Percentiles rank a stretch among this genome's conserved stretches.
Conservation (phyloP, 2,113 vertebrate genomes). For the Loxodonta africana region DNA sequence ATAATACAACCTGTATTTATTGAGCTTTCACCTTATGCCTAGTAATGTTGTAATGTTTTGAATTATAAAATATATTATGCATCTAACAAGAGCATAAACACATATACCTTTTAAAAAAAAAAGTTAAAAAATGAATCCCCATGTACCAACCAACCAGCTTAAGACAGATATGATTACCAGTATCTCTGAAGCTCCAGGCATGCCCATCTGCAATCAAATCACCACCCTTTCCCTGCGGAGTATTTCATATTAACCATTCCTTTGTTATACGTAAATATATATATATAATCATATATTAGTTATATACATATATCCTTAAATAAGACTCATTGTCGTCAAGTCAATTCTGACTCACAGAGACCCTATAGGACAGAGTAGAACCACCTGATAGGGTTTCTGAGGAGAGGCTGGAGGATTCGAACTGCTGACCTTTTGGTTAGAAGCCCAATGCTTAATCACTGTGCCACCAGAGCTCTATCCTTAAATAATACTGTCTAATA, state of each 20-base stretch:
- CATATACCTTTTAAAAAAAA: neutral
- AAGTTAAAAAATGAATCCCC: neutral
- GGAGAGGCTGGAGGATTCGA: too few species aligned
- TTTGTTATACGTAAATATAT: neutral
- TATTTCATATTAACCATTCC: neutral
- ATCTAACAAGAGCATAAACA: neutral
- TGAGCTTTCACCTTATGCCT: neutral
- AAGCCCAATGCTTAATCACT: too few species aligned
- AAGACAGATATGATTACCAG: neutral
- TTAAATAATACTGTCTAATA: neutral
- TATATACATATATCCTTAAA: too few species aligned
- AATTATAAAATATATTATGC: neutral
- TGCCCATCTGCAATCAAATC: neutral
- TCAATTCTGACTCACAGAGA: too few species aligned
- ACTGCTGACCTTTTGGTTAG: too few species aligned
- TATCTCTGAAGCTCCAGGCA: neutral
- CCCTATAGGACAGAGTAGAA: too few species aligned
- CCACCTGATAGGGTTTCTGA: too few species aligned
- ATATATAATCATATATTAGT: neutral
- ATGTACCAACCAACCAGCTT: neutral
- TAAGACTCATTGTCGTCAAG: too few species aligned
- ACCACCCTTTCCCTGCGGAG: too few species aligned
- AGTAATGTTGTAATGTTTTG: neutral
- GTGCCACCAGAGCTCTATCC: too few species aligned
- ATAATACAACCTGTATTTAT: neutral